These are phyloP conservation scores for Microcebus tavaratra DNA, from an alignment of 2,113 vertebrate species.

Conservation along the genomic window DNA sequence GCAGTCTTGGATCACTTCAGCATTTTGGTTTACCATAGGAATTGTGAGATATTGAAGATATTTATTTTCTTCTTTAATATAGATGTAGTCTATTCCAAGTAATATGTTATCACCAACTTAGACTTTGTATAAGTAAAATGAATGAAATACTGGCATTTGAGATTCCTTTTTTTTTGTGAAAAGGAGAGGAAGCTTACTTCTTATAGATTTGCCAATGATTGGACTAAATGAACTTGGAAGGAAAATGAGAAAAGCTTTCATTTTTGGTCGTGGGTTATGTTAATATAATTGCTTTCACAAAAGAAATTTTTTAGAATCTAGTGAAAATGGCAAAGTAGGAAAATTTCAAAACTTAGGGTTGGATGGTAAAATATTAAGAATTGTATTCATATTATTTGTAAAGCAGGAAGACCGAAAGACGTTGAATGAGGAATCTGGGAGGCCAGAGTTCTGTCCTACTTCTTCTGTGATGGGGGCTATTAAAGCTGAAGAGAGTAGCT, in stretches of 20 bases:
- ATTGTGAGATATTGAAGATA: not conserved
- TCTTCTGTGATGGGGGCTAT: not conserved
- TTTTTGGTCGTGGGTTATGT: not conserved
- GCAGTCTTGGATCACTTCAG: not conserved
- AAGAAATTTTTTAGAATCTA: constrained; percentile 7
- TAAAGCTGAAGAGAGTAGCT: not conserved
- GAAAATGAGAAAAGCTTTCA: not conserved
- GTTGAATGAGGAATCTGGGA: not conserved
- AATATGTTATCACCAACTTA: not conserved
- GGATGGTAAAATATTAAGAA: not conserved
- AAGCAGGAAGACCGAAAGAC: not conserved
- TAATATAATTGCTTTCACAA: not conserved
- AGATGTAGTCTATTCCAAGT: not conserved
- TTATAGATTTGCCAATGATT: not conserved
- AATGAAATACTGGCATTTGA: not conserved
- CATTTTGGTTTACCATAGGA: not conserved
- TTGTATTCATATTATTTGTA: not conserved
- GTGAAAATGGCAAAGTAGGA: not conserved
- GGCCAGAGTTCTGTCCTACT: not conserved
- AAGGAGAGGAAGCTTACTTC: not conserved
- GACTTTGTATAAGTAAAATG: not conserved
- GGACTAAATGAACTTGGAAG: not conserved
- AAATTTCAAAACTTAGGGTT: not conserved
- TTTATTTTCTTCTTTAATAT: not conserved
- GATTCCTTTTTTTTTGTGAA: not conserved